These are phyloP conservation scores for Okapia johnstoni DNA, from an alignment of 2,113 vertebrate species.

Conservation along the genomic window DNA sequence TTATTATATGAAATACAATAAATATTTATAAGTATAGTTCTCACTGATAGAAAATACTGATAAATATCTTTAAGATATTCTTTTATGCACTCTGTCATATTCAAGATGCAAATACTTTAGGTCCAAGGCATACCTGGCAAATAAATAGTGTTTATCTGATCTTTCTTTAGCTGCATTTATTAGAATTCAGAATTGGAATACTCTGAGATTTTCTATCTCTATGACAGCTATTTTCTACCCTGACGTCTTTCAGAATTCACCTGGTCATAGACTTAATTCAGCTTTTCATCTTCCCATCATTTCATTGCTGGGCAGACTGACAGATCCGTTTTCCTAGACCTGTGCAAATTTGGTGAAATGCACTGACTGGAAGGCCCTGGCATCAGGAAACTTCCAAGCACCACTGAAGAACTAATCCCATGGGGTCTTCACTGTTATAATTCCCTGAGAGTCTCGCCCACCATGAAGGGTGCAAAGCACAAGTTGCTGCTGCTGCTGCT, in stretches of 20 bases:
- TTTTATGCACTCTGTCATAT: conserved; percentile 65
- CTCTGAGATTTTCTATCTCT: not conserved
- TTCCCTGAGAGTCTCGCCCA: not conserved
- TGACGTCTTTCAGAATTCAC: not conserved
- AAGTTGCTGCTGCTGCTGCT: no score
- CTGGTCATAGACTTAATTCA: not conserved
- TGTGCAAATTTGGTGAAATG: not conserved
- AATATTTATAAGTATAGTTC: conserved; percentile 72
- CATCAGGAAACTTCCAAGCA: no score
- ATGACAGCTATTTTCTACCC: not conserved
- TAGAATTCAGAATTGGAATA: not conserved
- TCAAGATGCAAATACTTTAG: conserved; percentile 68
- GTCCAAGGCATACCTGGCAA: conserved; percentile 65
- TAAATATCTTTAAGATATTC: conserved; percentile 66
- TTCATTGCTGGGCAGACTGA: not conserved
- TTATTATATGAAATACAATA: conserved; percentile 55
- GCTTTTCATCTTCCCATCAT: not conserved
- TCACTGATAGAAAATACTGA: conserved; percentile 56
- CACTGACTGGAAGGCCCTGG: not conserved
- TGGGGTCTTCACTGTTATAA: not conserved
- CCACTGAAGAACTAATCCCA: rapidly evolving
- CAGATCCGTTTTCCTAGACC: not conserved
- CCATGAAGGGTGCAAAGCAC: not conserved
- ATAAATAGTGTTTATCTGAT: conserved; percentile 70
- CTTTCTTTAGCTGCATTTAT: conserved; percentile 58